Percentiles rank a stretch among this genome's conserved stretches.
phyloP scores from a whole-genome alignment of 2,113 vertebrate genomes.

The Pluvianellus socialis region DNA sequence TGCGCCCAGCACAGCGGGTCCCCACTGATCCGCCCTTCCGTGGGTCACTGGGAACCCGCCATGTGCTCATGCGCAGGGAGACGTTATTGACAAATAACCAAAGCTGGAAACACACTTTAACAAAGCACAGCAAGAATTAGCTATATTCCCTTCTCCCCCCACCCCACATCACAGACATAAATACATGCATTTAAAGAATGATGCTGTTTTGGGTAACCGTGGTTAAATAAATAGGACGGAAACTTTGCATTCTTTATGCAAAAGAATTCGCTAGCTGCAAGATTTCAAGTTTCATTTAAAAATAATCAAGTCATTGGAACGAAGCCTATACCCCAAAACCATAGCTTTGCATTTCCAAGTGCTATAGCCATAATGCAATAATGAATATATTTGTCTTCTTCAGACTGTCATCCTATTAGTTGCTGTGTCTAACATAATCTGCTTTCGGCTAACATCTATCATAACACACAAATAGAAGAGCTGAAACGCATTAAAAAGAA shows the following conservation, averaged over 20 bases:
- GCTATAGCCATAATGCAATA: not conserved
- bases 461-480: not conserved
- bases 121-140: not conserved
- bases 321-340: not conserved
- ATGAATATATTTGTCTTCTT: conserved; percentile 1
- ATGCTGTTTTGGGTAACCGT: not conserved
- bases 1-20: too few species aligned
- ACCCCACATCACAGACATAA: not conserved
- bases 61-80: not conserved
- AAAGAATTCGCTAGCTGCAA: not conserved
- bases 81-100: not conserved
- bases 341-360: not conserved
- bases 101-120: not conserved
- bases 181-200: not conserved
- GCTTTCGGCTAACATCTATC: not conserved
- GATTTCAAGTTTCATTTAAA: not conserved
- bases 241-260: not conserved
- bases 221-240: not conserved
- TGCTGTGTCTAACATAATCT: not conserved
- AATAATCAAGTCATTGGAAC: not conserved
- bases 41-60: not conserved
- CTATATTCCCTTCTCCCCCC: not conserved
- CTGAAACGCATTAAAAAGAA: conserved; percentile 3
- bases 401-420: not conserved
- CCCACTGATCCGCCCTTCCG: accelerated